Evolutionary conservation across 2,113 vertebrate species (phyloP), one percentile per base, ranked within the genome.

Genomic region (Perca schrenkii): DNA sequence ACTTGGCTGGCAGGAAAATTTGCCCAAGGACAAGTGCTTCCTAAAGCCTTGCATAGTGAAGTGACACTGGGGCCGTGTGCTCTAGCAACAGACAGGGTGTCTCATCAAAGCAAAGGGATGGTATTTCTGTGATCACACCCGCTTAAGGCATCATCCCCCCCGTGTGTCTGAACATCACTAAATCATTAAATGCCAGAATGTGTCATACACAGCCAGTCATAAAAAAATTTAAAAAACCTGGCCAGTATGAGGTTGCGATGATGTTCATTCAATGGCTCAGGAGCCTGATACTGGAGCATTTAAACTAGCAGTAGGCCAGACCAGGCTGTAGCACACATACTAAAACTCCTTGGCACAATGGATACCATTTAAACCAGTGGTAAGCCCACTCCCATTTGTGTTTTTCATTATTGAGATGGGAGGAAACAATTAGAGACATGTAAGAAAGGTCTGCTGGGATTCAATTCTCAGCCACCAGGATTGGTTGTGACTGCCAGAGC

Each of bases 21-120:
- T 73, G 80, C 75, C 76, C 70, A 74, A 86, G 86, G 89, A 89
- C 85, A 79, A 72, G 68, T 25, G 64, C 52, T 69, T 75, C 40
- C 40, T 25, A 4, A 66, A 88, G 74, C 8, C 13, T 52, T 28
- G 66, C 56, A 85, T 79, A 82, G n/a, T 50, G 31, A 72, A 84
- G 66, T 75, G 79, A 70, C 73, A 71, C 72, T 3, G 57, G 54
- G 22, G 13, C 34, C 8, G 8, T 77, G 65, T 67, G 58, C n/a
- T 77, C 65, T 11, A 34, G 6, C 73, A 64, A 66, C 64, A 87
- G 80, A 87, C 80, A 40, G 70, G 80, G 57, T 71, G 77, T 86
- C 11, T 11, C 69, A 80, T 87, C 80, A 89, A 85, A 83, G 80
- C 40, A 57, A 28, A 40, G n/a, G 65, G 77, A 58, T 50, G 83